Base-by-base conservation (phyloP, 2,888 invertebrate species). In the Torymus texanus region DNA sequence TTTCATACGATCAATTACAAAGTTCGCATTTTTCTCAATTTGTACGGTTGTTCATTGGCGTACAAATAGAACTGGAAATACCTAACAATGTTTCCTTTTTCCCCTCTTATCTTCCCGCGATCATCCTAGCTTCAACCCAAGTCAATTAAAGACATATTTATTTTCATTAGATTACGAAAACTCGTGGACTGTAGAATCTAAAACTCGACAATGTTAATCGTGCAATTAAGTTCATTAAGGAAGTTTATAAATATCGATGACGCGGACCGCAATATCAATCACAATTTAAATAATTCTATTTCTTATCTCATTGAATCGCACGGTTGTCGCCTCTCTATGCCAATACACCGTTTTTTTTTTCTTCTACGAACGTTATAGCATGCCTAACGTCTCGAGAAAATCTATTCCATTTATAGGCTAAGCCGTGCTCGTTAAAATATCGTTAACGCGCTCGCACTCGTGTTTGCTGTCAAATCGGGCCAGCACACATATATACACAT, bases 381-480 rank as follows among this genome's bases (percentile, higher is more conserved):
- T 14, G 18, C 59, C 11, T 16, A 41, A 41, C 41, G 41, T 41
- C 41, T 41, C 41, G 41, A 41, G 41, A 41, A 41, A 41, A 41
- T 41, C 41, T 41, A 41, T 41, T 41, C 41, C 21, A 21, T 10
- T 61, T 16, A 16, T 4, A 41, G 41, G 41, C 14, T 50, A 75
- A 16, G 50, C 24, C 53, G 16, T 55, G 18, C 70, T 70, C 76
- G 70, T 76, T 76, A 70, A 71, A 75, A 63, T 51, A 76, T 70
- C 56, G 58, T 76, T 70, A 56, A 68, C 63, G 62, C 18, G 59
- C 41, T 11, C 16, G 8, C 8, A 41, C 41, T 41, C 8, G 8
- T 75, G 53, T 75, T 67, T 61, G 14, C 75, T 61, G 75, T 75
- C 56, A 56, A 56, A 65, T 56, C 41, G 41, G 41, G 41, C 41